Evolutionary conservation across 1,140 invertebrate species (phyloP).

Genomic region (Ditylenchus dipsaci): DNA sequence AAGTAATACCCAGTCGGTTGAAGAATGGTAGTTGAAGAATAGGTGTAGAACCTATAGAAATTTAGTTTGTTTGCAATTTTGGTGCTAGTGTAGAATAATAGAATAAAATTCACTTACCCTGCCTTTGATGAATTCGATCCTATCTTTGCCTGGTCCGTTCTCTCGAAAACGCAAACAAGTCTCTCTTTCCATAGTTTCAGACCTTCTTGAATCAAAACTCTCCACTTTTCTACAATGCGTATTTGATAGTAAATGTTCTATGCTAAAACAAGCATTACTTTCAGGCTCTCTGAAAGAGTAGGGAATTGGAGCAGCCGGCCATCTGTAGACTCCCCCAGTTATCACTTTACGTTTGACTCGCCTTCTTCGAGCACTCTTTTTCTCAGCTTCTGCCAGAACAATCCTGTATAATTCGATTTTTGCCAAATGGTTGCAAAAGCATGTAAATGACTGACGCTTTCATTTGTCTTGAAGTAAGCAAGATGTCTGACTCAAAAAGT

Average conservation of each 20-base stretch:
- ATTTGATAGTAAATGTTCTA: neutral
- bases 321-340: conserved; percentile 44
- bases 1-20: too few relatives aligned
- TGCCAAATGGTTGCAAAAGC: neutral
- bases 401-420: conserved; percentile 30
- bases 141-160: conserved; percentile 43
- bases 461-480: conserved; percentile 41
- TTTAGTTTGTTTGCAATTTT: too few relatives aligned
- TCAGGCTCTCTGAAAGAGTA: conserved; percentile 49
- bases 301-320: conserved; percentile 33
- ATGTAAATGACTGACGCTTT: conserved; percentile 32
- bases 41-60: too few relatives aligned
- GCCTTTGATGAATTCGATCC: conserved; percentile 51
- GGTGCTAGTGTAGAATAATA: too few relatives aligned
- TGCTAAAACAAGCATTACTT: too few relatives aligned
- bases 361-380: conserved; percentile 25
- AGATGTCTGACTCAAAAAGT: conserved; percentile 42
- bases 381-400: conserved; percentile 46
- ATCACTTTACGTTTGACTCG: conserved; percentile 54
- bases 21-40: too few relatives aligned
- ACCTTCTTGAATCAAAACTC: conserved; percentile 43
- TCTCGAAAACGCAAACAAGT: conserved; percentile 52
- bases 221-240: conserved; percentile 49
- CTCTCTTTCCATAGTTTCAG: conserved; percentile 52
- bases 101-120: conserved; percentile 31